Base-by-base conservation (phyloP, 2,113 vertebrate species). In the Triplophysa rosa region DNA sequence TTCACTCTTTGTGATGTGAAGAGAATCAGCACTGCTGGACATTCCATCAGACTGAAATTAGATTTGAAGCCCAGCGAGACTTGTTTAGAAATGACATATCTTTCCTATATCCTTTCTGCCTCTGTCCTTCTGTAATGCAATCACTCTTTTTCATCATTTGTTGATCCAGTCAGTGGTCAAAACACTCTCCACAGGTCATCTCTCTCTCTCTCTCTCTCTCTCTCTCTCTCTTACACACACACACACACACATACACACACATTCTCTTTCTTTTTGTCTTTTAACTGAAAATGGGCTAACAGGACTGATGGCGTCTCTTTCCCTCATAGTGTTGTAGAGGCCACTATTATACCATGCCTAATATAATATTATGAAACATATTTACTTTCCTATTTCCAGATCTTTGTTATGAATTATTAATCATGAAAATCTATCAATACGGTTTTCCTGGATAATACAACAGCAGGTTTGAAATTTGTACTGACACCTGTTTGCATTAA, bases 121-220 rank as follows among this genome's bases (percentile, higher is more conserved):
- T 52, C 64, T 59, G 71, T 62, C 23, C 61, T 66, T 19, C 77
- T 49, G 58, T 63, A 59, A 75, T 72, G 26, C 37, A 29, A 72
- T 79, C 47, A 45, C 40, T 66, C 56, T 49, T 33, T 79, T 73
- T 83, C 65, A 69, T 79, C 62, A 79, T 83, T 62, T 16, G 23
- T 58, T 66, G 54, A 61, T 54, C 45, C 77, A 56, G 77, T n/a
- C 67, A 68, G 45, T 1, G 17, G 21, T 63, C 58, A 45, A 74
- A 74, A 13, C 14, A 19, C 40, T 49, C 8, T 63, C 59, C 37
- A 74, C 24, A 74, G 59, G 72, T 63, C 10, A 0, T 7, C 33
- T 26, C 40, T 23, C 37, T 59, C 1, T 61, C 12, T 45, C 14
- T 47, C 17, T 1, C n/a, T 17, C 11, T 72, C 17, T 72, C 54